phyloP scores from a whole-genome alignment of 1,140 invertebrate genomes.

The Muscidifurax raptorellus region DNA sequence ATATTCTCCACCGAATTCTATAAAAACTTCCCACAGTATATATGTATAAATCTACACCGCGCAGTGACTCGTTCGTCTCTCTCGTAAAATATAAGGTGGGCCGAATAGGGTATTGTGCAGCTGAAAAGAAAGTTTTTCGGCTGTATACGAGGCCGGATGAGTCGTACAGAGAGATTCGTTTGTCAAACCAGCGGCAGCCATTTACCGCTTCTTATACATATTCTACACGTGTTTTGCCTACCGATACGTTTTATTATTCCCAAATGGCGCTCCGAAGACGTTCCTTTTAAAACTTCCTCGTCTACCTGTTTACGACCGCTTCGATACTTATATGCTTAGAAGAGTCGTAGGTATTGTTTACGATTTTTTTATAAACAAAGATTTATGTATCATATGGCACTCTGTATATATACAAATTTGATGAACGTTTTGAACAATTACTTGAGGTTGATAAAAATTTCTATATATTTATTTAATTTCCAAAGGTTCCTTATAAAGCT shows the following conservation, averaged over 20 bases:
- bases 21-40: too few relatives aligned
- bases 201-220: conserved; percentile 55
- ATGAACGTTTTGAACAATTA: too few relatives aligned
- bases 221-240: conserved; percentile 64
- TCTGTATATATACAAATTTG: too few relatives aligned
- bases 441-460: too few relatives aligned
- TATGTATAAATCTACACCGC: too few relatives aligned
- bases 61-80: too few relatives aligned
- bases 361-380: background rate
- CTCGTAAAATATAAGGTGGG: background rate
- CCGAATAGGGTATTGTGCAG: background rate
- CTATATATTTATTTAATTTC: too few relatives aligned
- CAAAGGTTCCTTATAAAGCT: too few relatives aligned
- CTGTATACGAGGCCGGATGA: conserved; percentile 1
- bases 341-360: background rate
- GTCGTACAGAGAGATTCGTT: background rate
- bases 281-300: too few relatives aligned
- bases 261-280: conserved; percentile 39
- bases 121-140: conserved; percentile 12
- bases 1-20: background rate
- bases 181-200: background rate
- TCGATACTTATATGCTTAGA: background rate
- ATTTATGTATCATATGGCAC: background rate
- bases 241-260: conserved; percentile 62
- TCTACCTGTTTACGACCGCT: too few relatives aligned